These are phyloP conservation scores for Phrixothrix hirtus DNA, from an alignment of 2,888 invertebrate genomes.

Conservation along the genomic window DNA sequence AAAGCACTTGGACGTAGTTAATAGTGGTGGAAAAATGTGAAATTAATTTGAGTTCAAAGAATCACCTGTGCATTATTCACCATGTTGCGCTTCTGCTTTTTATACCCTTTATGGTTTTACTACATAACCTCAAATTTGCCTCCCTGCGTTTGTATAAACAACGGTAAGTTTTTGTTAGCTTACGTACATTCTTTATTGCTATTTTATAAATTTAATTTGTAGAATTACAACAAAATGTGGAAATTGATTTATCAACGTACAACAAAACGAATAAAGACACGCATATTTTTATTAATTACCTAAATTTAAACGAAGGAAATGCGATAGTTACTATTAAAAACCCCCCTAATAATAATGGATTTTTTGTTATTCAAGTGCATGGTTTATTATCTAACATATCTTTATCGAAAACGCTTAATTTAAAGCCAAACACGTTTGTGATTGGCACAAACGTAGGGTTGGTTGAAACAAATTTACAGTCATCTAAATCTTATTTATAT, in stretches of 20 bases:
- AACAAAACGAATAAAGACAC: conserved; percentile 34
- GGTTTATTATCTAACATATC: conserved; percentile 62
- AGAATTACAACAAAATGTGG: conserved; percentile 13
- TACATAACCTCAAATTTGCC: conserved; percentile 8
- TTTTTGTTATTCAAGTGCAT: conserved; percentile 69
- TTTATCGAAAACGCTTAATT: conserved; percentile 57
- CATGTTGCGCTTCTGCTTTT: background rate
- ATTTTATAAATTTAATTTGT: background rate
- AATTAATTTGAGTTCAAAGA: background rate
- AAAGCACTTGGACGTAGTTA: background rate
- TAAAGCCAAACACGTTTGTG: conserved; percentile 50
- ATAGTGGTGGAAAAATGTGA: background rate
- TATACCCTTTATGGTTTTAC: background rate
- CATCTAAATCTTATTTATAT: conserved; percentile 43
- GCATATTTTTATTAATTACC: conserved; percentile 42
- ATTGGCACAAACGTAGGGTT: conserved; percentile 68
- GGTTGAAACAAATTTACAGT: conserved; percentile 36
- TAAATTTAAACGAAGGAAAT: conserved; percentile 38
- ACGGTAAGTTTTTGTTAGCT: background rate
- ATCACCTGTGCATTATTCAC: background rate
- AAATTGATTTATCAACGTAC: conserved; percentile 43
- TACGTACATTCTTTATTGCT: background rate
- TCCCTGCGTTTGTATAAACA: background rate
- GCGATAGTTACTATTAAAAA: conserved; percentile 51
- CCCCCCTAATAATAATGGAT: conserved; percentile 58